These are phyloP conservation scores for Pangasius djambal DNA, from an alignment of 2,797 vertebrate species.

Conservation along the genomic window DNA sequence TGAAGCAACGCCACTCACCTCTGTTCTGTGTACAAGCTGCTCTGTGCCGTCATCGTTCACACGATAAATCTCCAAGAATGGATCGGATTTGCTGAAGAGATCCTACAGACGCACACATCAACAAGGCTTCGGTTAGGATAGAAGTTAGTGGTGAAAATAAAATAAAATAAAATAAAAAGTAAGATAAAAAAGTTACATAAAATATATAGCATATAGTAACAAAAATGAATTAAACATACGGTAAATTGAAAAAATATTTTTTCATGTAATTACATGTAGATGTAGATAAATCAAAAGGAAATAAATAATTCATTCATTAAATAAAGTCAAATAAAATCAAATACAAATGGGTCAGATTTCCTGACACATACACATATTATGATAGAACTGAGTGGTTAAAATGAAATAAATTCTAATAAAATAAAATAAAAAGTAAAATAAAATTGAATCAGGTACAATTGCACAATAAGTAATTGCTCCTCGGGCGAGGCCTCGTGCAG, in stretches of 20 bases:
- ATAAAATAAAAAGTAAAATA: background rate
- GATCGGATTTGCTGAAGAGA: conserved; percentile 97
- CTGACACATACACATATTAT: background rate
- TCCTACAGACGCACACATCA: conserved; percentile 73
- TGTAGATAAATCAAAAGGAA: background rate
- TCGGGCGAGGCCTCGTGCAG: background rate
- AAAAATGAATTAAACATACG: background rate
- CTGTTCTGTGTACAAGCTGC: conserved; percentile 93
- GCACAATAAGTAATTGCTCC: background rate
- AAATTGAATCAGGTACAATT: background rate
- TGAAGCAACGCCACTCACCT: conserved; percentile 73
- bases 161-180: background rate
- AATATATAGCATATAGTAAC: background rate
- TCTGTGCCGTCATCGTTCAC: conserved; percentile 86
- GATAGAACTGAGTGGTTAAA: background rate
- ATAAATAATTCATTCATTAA: too few species aligned
- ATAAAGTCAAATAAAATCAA: background rate
- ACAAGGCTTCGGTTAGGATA: background rate
- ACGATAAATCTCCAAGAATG: conserved; percentile 93
- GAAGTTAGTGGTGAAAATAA: background rate
- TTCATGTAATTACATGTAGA: background rate
- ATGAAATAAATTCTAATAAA: background rate
- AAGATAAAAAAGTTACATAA: background rate
- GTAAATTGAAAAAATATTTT: background rate
- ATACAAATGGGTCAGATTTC: background rate